These are phyloP conservation scores for Stegophylla sp. DNA, from an alignment of 2,888 invertebrate genomes.

Conservation along the genomic window DNA sequence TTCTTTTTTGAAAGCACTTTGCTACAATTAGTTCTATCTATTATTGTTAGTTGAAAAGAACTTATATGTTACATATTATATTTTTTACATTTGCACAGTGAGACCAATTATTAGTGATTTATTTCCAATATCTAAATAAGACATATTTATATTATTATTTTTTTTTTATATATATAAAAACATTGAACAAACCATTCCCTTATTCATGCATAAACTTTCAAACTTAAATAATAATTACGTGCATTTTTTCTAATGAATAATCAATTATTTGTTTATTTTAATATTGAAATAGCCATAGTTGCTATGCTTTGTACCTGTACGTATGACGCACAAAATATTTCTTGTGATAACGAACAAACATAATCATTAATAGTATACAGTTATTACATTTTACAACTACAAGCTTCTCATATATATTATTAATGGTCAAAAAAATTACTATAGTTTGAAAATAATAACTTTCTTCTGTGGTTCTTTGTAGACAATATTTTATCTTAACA, in stretches of 20 bases:
- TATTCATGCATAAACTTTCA: neutral
- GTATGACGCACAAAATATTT: constrained; percentile 39
- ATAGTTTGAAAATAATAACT: neutral
- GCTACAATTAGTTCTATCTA: neutral
- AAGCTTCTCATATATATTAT: constrained; percentile 14
- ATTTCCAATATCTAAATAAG: neutral
- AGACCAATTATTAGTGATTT: neutral
- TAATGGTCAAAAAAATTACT: neutral
- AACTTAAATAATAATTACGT: neutral
- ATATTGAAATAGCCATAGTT: constrained; percentile 14
- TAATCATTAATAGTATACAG: constrained; percentile 32
- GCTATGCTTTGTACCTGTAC: constrained; percentile 33
- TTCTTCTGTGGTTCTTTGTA: constrained; percentile 15
- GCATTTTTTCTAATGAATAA: neutral
- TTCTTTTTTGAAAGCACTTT: no score
- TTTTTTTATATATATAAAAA: neutral
- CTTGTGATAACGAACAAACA: constrained; percentile 47
- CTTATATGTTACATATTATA: neutral
- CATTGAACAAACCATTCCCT: constrained; percentile 5
- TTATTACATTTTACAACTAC: constrained; percentile 30
- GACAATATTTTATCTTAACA: neutral
- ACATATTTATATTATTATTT: neutral
- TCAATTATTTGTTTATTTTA: neutral
- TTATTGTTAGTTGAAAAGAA: neutral
- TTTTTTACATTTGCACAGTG: neutral